phyloP scores from a whole-genome alignment of 1,140 invertebrate species.

The Drosophila simulans region DNA sequence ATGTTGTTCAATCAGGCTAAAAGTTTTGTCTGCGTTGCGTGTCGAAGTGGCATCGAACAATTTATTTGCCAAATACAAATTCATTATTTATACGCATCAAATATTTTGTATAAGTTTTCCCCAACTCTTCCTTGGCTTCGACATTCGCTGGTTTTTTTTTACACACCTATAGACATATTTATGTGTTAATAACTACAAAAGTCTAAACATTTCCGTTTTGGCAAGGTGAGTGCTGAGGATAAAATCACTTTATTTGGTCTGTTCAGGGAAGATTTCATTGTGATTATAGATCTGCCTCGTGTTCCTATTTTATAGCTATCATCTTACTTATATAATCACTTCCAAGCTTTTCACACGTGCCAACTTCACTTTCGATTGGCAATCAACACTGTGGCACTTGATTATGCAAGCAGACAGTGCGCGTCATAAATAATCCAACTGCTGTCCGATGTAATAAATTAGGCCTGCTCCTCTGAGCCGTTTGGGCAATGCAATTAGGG shows the following conservation, averaged over 20 bases:
- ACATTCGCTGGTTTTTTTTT: conserved; percentile 31
- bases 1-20: conserved; percentile 68
- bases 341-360: not conserved
- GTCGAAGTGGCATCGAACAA: conserved; percentile 62
- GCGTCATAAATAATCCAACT: conserved; percentile 12
- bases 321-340: not conserved
- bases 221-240: conserved; percentile 16
- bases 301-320: not conserved
- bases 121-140: conserved; percentile 30
- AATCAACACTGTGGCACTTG: conserved; percentile 14
- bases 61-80: conserved; percentile 73
- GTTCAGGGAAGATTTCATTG: not conserved
- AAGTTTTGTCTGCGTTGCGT: conserved; percentile 65
- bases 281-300: too few relatives aligned
- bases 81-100: conserved; percentile 70
- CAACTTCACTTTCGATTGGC: conserved; percentile 21
- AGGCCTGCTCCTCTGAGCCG: not conserved
- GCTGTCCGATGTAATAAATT: conserved; percentile 27
- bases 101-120: conserved; percentile 39
- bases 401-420: conserved; percentile 13
- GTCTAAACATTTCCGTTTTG: conserved; percentile 33
- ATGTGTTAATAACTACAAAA: conserved; percentile 43
- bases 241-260: conserved; percentile 7
- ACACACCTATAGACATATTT: conserved; percentile 13
- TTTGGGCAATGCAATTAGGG: conserved; percentile 36